These are phyloP conservation scores for Eumaeus atala DNA, from an alignment of 1,140 invertebrate species.

Conservation along the genomic window DNA sequence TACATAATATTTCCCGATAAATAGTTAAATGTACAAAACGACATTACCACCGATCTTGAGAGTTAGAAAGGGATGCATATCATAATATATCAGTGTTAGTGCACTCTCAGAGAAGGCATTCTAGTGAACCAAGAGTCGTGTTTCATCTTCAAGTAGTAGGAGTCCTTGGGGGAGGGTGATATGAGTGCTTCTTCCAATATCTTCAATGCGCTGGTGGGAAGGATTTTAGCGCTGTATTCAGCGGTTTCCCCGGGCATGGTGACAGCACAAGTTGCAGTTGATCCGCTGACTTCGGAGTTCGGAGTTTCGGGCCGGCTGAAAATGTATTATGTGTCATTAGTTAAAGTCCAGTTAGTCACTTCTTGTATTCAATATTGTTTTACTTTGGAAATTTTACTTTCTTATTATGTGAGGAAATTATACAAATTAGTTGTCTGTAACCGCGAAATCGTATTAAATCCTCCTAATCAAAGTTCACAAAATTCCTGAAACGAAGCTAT, in stretches of 20 bases:
- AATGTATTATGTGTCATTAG: conserved; percentile 3
- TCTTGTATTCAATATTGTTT: too few species aligned
- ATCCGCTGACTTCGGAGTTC: conserved; percentile 51
- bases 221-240: conserved; percentile 63
- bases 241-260: conserved; percentile 69
- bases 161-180: conserved; percentile 56
- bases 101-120: conserved; percentile 65
- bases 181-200: conserved; percentile 65
- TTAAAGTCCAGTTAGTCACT: too few species aligned
- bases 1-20: too few species aligned
- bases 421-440: too few species aligned
- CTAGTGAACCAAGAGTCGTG: conserved; percentile 72
- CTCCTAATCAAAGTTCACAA: too few species aligned
- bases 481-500: too few species aligned
- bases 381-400: too few species aligned
- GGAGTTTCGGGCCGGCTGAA: conserved; percentile 66
- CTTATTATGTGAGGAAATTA: too few species aligned
- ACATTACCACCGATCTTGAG: too few species aligned
- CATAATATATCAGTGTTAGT: conserved; percentile 4
- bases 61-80: too few species aligned
- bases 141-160: conserved; percentile 69
- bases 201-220: conserved; percentile 60
- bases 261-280: conserved; percentile 59
- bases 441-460: too few species aligned
- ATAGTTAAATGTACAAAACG: too few species aligned